Evolutionary conservation across 30 jellyfish, hydroid and myxozoan species (phyloP).

Genomic region (Calvadosia cruxmelitensis): DNA sequence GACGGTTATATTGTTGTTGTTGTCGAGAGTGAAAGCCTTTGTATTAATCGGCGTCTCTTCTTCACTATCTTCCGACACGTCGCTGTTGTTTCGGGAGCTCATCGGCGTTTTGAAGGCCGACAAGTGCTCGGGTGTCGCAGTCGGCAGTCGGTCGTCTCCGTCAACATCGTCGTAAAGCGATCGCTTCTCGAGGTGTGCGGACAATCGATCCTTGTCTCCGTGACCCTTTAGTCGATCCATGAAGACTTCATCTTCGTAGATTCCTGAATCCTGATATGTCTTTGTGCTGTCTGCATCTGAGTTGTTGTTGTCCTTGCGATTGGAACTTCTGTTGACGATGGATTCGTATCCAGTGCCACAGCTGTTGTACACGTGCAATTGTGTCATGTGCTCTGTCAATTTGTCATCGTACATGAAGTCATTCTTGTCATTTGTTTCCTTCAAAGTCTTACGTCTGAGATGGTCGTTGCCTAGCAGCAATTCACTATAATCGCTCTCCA

Average conservation of each 20-base stretch:
- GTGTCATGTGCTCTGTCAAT: slow-evolving; percentile 21
- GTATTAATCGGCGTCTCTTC: not conserved
- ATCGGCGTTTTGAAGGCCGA: slow-evolving; percentile 94
- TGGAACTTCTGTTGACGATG: slow-evolving; percentile 36
- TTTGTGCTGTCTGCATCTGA: slow-evolving; percentile 92
- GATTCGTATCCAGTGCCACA: slow-evolving; percentile 67
- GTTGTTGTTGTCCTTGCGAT: slow-evolving; percentile 41
- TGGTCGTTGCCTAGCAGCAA: slow-evolving; percentile 25
- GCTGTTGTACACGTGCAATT: slow-evolving; percentile 52
- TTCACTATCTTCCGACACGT: not conserved
- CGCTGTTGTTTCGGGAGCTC: slow-evolving; percentile 86
- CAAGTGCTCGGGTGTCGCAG: slow-evolving; percentile 54
- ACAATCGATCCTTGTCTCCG: not conserved
- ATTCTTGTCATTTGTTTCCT: slow-evolving; percentile 2
- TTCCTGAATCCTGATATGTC: slow-evolving; percentile 93
- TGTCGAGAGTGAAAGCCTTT: not conserved
- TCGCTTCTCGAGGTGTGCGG: not conserved
- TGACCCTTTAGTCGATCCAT: slow-evolving; percentile 73
- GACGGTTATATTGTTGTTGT: not conserved
- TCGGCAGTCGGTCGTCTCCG: slow-evolving; percentile 45
- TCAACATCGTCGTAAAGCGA: slow-evolving; percentile 28
- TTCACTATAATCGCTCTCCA: slow-evolving; percentile 7
- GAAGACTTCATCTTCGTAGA: slow-evolving; percentile 89
- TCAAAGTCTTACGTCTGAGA: slow-evolving; percentile 3
- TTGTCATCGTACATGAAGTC: slow-evolving; percentile 13